Evolutionary conservation across 2,888 invertebrate species (phyloP), one percentile per base, ranked within the genome.

Genomic region (Heliconius ismenius): DNA sequence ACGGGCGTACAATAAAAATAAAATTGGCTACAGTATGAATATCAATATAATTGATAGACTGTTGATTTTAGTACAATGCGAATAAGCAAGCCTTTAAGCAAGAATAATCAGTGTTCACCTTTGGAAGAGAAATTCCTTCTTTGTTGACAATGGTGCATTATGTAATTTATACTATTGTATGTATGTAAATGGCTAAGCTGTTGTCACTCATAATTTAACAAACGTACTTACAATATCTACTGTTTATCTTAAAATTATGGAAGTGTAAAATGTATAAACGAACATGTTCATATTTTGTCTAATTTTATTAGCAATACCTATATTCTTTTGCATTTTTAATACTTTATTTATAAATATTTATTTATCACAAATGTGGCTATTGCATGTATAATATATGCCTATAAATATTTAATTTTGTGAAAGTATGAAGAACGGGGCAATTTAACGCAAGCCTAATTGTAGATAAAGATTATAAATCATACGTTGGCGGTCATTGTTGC

Each of bases 71-170:
- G 32, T 58, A 79, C 39, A 36, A 65, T 67, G 74, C 26, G 74
- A 76, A 67, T 74, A 70, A 64, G 73, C 86, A 86, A 85, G 87
- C 85, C 85, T 88, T 86, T 86, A 82, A 82, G 84, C 83, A 77
- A 82, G 81, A 82, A 82, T 83, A 83, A 86, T 85, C 84, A 86
- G 83, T 82, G 81, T 83, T 79, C 84, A 85, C 84, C 82, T 85
- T 88, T 89, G 86, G 90, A 91, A 90, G 90, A 84, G 85, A 88
- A 86, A 88, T 88, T 86, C 86, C 85, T 85, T 32, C 85, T 86
- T 84, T 86, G 88, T 88, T 88, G 90, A 90, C 89, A 88, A 89
- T 87, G 84, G 84, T 80, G 36, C 72, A 83, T 91, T 91, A 89
- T 88, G 86, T 87, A 91, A 92, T 90, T 88, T 82, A 79, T 83